Conservation (phyloP, 2,888 invertebrate species). For the Sussaba pulchella region DNA sequence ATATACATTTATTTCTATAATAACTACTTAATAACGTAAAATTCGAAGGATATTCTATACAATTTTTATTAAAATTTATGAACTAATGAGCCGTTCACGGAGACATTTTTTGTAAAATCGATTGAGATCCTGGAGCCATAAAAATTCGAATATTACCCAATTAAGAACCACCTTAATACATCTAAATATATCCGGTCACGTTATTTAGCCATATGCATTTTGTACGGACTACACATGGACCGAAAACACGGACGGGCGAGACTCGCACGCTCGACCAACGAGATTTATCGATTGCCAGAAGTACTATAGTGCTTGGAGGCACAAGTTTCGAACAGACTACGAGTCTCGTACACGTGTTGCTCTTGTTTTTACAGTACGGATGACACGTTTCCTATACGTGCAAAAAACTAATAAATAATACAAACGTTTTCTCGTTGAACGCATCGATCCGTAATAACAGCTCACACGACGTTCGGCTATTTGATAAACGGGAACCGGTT, state of each 20-base stretch:
- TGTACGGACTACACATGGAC: conserved; percentile 22
- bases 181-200: too few relatives aligned
- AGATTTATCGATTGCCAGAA: conserved; percentile 60
- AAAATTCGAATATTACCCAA: too few relatives aligned
- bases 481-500: too few relatives aligned
- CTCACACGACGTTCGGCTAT: neutral
- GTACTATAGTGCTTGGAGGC: conserved; percentile 3
- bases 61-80: too few relatives aligned
- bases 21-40: too few relatives aligned
- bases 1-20: too few relatives aligned
- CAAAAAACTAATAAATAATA: conserved; percentile 28
- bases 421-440: neutral
- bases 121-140: too few relatives aligned
- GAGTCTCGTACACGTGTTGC: neutral
- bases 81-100: too few relatives aligned
- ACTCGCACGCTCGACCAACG: conserved; percentile 51
- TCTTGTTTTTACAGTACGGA: conserved; percentile 8
- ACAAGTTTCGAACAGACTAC: conserved; percentile 20
- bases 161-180: too few relatives aligned
- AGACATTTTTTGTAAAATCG: too few relatives aligned
- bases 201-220: conserved; percentile 40
- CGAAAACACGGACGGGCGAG: conserved; percentile 40
- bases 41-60: too few relatives aligned
- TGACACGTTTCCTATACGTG: conserved; percentile 5
- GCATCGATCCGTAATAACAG: neutral